phyloP scores from a whole-genome alignment of 1,140 invertebrate genomes.

The Drosophila equinoxialis region DNA sequence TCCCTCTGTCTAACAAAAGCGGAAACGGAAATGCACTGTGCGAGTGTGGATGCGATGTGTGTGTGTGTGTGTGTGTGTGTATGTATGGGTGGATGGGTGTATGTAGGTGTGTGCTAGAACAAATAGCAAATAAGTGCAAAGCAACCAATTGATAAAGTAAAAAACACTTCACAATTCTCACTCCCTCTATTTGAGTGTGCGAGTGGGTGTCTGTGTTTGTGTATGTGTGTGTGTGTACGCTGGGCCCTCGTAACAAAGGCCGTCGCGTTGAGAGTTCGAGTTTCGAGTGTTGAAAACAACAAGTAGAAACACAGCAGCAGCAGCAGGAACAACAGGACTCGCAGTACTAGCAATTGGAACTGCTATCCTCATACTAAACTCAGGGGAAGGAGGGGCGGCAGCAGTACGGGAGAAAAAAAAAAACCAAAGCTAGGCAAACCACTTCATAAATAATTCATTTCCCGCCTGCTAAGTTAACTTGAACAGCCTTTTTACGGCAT shows the following conservation, averaged over 20 bases:
- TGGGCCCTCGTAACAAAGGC: conserved; percentile 65
- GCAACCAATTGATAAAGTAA: conserved; percentile 82
- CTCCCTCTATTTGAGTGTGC: background rate
- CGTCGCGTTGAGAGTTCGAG: conserved; percentile 49
- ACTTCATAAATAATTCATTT: conserved; percentile 83
- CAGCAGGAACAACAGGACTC: conserved; percentile 24
- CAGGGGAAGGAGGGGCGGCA: background rate
- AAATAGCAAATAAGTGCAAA: conserved; percentile 81
- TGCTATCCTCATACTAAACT: conserved; percentile 7
- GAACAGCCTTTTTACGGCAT: conserved; percentile 63
- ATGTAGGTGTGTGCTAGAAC: conserved; percentile 58
- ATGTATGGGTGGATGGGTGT: background rate
- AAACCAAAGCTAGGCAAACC: conserved; percentile 64
- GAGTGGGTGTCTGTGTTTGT: background rate
- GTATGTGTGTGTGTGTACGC: background rate
- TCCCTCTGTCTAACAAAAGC: conserved; percentile 60
- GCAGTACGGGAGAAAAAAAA: conserved; percentile 23
- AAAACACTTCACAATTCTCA: conserved; percentile 64
- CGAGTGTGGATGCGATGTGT: conserved; percentile 36
- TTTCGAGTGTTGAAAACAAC: conserved; percentile 61
- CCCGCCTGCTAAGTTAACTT: conserved; percentile 74
- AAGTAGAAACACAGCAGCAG: conserved; percentile 31
- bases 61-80: conserved; percentile 9
- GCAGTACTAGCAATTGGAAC: conserved; percentile 12
- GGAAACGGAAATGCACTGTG: conserved; percentile 74